These are phyloP conservation scores for Orthonevra nobilis DNA, from an alignment of 2,888 invertebrate species.

Conservation along the genomic window DNA sequence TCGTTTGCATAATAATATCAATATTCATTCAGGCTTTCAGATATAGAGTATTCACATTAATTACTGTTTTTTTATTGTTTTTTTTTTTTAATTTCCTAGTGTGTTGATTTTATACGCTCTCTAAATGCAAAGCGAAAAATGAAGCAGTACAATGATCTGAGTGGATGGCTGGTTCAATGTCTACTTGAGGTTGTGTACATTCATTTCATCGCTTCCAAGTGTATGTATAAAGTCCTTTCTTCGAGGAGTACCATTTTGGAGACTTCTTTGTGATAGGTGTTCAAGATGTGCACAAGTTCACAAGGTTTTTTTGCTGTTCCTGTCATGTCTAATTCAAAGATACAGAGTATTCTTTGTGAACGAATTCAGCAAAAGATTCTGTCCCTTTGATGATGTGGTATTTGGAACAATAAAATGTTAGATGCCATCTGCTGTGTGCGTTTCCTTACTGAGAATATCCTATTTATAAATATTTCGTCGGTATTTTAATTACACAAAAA, in stretches of 20 bases:
- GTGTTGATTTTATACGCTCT: not conserved
- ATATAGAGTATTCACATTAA: conserved; percentile 12
- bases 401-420: too few species aligned
- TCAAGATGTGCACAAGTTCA: not conserved
- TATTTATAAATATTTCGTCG: too few species aligned
- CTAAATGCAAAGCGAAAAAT: not conserved
- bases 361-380: too few species aligned
- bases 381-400: too few species aligned
- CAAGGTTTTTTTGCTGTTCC: not conserved
- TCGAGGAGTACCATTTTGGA: conserved; percentile 6
- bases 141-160: too few species aligned
- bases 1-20: conserved; percentile 45
- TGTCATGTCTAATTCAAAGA: too few species aligned
- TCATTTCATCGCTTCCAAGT: not conserved
- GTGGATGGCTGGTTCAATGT: conserved; percentile 1
- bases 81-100: too few species aligned
- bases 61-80: too few species aligned
- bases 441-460: too few species aligned
- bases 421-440: too few species aligned
- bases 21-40: conserved; percentile 18
- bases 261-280: conserved; percentile 26
- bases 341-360: too few species aligned
- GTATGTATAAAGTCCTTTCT: conserved; percentile 34
- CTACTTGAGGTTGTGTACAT: conserved; percentile 39
- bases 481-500: too few species aligned